A percentile compares a stretch with the other conserved stretches of the same genome.
Conservation (phyloP, 2,113 vertebrate genomes). For the Sminthopsis crassicaudata region DNA sequence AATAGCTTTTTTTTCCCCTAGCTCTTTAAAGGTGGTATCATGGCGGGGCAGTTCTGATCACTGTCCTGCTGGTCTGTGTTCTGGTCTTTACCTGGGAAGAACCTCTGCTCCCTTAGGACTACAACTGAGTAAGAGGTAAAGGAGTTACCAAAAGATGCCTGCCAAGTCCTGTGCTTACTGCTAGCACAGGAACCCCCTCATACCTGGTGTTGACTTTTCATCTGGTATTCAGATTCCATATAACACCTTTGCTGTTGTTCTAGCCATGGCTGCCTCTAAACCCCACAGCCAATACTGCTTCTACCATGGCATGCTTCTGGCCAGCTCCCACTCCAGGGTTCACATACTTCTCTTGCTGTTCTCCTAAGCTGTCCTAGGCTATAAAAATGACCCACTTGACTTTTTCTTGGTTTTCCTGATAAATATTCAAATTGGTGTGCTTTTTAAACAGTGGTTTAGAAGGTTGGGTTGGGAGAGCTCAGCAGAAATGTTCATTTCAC, state of each 20-base stretch:
- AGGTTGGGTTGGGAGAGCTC: neutral
- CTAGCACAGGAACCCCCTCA: neutral
- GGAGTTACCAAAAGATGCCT: neutral
- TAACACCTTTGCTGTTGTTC: neutral
- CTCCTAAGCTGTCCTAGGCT: neutral
- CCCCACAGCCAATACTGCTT: neutral
- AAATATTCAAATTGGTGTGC: neutral
- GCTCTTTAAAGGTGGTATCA: neutral
- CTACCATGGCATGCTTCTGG: neutral
- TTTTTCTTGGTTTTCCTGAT: neutral
- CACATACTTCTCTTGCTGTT: neutral
- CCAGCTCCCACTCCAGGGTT: neutral
- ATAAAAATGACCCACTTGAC: neutral
- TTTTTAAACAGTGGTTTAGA: neutral
- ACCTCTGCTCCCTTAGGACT: neutral
- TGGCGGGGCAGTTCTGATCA: neutral
- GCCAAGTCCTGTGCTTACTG: neutral
- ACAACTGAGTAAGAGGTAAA: neutral
- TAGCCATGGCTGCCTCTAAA: neutral
- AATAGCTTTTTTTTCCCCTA: neutral
- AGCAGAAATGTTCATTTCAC: neutral
- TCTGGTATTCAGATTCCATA: neutral
- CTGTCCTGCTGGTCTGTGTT: neutral
- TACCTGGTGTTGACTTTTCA: neutral
- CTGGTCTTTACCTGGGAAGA: neutral